Conservation (phyloP, 2,888 invertebrate genomes). For the Melitaea athalia region DNA sequence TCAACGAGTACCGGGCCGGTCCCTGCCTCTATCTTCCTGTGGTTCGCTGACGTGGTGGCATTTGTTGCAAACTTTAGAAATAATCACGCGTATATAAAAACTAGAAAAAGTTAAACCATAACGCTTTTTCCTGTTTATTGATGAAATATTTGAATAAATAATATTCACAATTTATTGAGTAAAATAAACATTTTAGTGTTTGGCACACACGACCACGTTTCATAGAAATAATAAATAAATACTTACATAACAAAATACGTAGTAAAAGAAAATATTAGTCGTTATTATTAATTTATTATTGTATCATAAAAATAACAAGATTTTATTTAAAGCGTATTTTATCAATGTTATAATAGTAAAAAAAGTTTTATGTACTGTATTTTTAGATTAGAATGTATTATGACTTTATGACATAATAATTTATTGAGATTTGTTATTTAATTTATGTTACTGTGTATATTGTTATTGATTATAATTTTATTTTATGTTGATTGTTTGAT, state of each 20-base stretch:
- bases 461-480: not conserved
- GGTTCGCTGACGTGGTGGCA: too few relatives aligned
- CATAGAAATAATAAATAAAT: not conserved
- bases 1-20: too few relatives aligned
- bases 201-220: not conserved
- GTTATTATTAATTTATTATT: not conserved
- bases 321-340: not conserved
- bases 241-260: not conserved
- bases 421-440: too few relatives aligned
- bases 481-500: constrained; percentile 27
- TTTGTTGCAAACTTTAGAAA: too few relatives aligned
- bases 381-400: too few relatives aligned
- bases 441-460: not conserved
- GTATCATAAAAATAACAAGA: not conserved
- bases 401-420: too few relatives aligned
- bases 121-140: not conserved
- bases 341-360: not conserved
- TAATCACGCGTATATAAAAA: too few relatives aligned
- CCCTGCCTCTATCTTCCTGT: too few relatives aligned
- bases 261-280: too few relatives aligned
- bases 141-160: not conserved
- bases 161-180: not conserved
- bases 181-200: not conserved
- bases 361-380: too few relatives aligned
- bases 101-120: too few relatives aligned